Conservation (phyloP, 2,113 vertebrate genomes). For the Myocastor coypus region DNA sequence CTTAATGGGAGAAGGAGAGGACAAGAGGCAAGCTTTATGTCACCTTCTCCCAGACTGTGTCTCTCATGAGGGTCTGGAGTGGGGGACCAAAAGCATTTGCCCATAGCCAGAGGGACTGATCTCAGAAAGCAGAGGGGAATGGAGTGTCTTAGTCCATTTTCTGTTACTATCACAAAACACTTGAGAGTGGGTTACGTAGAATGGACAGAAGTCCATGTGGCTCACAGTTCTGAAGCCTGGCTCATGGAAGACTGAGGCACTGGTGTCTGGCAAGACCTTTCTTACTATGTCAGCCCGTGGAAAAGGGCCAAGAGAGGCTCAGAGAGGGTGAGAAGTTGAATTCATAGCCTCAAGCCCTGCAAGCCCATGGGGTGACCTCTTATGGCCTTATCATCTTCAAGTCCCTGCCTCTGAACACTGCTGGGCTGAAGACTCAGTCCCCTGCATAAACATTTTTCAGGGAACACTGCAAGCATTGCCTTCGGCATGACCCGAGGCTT, state of each 20-base stretch:
- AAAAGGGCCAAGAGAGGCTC: neutral
- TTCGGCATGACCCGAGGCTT: too few relatives aligned
- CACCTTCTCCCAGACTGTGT: neutral
- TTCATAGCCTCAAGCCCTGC: neutral
- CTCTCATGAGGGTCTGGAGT: too few relatives aligned
- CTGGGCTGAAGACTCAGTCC: neutral
- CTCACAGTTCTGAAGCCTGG: neutral
- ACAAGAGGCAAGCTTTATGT: neutral
- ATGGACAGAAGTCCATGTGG: too few relatives aligned
- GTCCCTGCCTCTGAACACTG: neutral
- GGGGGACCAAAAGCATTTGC: neutral
- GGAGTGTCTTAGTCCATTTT: neutral
- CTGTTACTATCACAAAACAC: neutral
- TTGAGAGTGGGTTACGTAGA: too few relatives aligned
- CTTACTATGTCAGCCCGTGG: neutral
- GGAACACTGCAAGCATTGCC: neutral
- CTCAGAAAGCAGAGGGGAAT: neutral
- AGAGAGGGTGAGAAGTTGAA: neutral
- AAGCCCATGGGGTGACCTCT: neutral
- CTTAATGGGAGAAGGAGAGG: neutral
- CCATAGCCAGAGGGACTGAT: neutral
- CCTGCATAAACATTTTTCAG: neutral
- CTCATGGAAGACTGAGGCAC: neutral
- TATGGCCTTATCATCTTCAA: neutral
- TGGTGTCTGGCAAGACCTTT: neutral